Conservation (phyloP, 1,140 invertebrate genomes). For the Mercenaria mercenaria region DNA sequence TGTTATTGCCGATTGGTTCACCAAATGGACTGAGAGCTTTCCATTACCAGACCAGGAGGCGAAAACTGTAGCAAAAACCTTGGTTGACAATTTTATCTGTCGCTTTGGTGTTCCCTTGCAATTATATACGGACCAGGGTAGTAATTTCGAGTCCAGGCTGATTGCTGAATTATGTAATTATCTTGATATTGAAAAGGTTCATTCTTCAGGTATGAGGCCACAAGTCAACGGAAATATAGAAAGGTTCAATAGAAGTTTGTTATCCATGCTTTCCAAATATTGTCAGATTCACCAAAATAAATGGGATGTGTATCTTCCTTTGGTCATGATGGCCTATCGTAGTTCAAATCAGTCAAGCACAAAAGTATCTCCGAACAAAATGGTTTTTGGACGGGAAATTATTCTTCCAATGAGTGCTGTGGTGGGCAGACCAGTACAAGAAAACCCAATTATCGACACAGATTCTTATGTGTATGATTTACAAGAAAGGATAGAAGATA, state of each 20-base stretch:
- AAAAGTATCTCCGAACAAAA: neutral
- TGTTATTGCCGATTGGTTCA: neutral
- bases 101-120: neutral
- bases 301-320: neutral
- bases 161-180: neutral
- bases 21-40: neutral
- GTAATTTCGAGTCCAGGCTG: neutral
- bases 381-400: neutral
- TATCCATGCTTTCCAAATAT: neutral
- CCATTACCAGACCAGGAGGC: constrained; percentile 6
- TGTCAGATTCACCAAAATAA: neutral
- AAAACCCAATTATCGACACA: neutral
- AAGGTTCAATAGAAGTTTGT: neutral
- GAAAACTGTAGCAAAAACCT: neutral
- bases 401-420: neutral
- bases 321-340: neutral
- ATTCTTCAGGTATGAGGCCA: neutral
- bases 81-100: neutral
- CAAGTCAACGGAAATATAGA: neutral
- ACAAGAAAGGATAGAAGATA: neutral
- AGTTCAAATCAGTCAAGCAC: neutral
- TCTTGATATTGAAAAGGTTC: constrained; percentile 59
- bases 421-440: neutral
- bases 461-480: neutral
- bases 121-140: neutral